These are phyloP conservation scores for Chloroceryle aenea DNA, from an alignment of 2,113 vertebrate genomes.

Conservation along the genomic window DNA sequence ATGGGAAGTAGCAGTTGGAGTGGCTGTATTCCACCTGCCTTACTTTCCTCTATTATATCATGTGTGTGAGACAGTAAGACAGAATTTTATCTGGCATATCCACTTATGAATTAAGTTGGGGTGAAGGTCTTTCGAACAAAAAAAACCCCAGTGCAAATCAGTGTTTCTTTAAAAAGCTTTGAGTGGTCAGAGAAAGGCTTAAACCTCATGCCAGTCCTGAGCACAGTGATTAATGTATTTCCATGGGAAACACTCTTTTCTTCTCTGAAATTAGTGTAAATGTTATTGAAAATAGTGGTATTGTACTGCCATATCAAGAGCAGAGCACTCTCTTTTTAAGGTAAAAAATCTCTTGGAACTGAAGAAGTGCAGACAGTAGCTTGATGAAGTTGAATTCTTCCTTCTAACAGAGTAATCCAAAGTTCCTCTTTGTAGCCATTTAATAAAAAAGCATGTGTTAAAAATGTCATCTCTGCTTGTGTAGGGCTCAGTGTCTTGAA, in stretches of 20 bases:
- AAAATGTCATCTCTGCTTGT: background rate
- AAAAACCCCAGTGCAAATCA: fast-evolving
- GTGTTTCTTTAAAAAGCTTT: background rate
- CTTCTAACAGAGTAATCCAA: background rate
- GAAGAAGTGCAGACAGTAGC: background rate
- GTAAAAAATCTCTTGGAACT: background rate
- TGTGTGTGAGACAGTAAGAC: background rate
- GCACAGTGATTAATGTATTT: background rate
- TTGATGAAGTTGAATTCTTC: background rate
- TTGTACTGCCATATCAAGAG: background rate
- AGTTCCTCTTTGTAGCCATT: background rate
- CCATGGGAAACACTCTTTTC: background rate
- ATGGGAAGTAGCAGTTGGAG: background rate
- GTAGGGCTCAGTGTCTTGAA: background rate
- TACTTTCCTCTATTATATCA: background rate
- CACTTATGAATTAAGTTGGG: background rate
- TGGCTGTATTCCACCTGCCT: background rate
- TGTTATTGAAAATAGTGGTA: background rate
- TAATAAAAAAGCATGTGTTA: background rate
- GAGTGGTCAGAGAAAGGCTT: background rate
- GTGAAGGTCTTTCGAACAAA: background rate
- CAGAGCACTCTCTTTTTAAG: background rate
- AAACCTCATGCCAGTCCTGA: background rate
- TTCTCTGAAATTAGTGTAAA: background rate
- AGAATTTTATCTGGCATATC: background rate